phyloP scores from a whole-genome alignment of 2,797 vertebrate genomes.

The Darevskia mixta region DNA sequence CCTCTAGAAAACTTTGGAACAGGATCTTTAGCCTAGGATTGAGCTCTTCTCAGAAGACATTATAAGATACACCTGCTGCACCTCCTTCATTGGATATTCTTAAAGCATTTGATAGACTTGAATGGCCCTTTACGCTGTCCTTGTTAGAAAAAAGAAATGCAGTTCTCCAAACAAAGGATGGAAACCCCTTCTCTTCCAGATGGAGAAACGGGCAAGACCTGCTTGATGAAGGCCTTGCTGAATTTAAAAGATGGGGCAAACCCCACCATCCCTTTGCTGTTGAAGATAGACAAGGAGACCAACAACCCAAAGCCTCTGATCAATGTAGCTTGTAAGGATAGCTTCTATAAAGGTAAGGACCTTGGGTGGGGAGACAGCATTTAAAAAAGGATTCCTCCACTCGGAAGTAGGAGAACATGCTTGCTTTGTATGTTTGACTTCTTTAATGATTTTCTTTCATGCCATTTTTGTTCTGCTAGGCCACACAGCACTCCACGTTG shows the following conservation, averaged over 20 bases:
- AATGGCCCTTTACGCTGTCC: too few relatives aligned
- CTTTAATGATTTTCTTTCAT: background rate
- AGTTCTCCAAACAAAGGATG: background rate
- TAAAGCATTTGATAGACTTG: too few relatives aligned
- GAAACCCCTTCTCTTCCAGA: constrained; percentile 76
- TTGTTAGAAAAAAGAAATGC: too few relatives aligned
- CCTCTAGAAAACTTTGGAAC: too few relatives aligned
- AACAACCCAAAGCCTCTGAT: constrained; percentile 86
- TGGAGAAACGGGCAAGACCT: constrained; percentile 88
- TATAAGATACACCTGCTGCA: too few relatives aligned
- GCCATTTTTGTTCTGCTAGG: constrained; percentile 74
- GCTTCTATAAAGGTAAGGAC: constrained; percentile 85
- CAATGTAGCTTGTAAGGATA: constrained; percentile 83
- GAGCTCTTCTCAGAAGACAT: too few relatives aligned
- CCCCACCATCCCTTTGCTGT: constrained; percentile 83
- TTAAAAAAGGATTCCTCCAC: too few relatives aligned
- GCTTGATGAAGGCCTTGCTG: constrained; percentile 92
- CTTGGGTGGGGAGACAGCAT: background rate
- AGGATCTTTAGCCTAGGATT: too few relatives aligned
- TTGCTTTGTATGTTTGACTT: too few relatives aligned
- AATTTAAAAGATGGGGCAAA: constrained; percentile 87
- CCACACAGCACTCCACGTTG: constrained; percentile 93
- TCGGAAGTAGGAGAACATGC: too few relatives aligned
- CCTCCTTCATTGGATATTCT: too few relatives aligned
- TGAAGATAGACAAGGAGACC: constrained; percentile 84